Conservation (phyloP, 2,113 vertebrate genomes). For the Prunella fulvescens region DNA sequence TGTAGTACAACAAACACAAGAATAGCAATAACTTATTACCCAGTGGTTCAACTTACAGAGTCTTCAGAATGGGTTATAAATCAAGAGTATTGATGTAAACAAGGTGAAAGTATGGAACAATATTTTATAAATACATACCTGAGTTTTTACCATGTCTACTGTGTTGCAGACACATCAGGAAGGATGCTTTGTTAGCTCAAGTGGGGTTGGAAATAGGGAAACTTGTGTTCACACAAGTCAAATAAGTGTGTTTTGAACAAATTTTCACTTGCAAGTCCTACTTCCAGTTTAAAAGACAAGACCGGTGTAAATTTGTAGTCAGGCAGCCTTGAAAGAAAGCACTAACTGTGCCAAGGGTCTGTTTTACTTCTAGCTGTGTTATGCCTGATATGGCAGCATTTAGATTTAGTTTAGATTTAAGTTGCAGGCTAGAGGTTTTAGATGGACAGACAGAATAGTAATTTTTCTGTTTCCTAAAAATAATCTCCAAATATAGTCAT, state of each 20-base stretch:
- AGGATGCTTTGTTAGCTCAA: not conserved
- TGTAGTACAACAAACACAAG: not conserved
- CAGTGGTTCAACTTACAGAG: not conserved
- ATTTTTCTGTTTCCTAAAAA: not conserved
- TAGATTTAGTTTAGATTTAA: not conserved
- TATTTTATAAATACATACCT: not conserved
- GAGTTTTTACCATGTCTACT: not conserved
- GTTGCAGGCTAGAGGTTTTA: not conserved
- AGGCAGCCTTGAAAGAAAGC: not conserved
- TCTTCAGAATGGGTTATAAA: not conserved
- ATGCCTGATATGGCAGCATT: not conserved
- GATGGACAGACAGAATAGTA: not conserved
- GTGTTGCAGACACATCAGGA: not conserved
- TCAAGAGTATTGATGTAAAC: not conserved
- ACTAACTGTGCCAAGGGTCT: not conserved
- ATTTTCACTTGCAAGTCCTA: not conserved
- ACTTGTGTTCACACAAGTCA: not conserved
- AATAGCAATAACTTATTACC: not conserved
- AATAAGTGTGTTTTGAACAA: not conserved
- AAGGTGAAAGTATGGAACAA: not conserved
- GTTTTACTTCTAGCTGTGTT: not conserved
- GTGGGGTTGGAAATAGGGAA: not conserved
- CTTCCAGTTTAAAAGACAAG: not conserved
- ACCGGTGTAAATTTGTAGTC: not conserved
- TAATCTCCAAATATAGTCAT: not conserved